A percentile compares a stretch with the other conserved stretches of the same genome.
These are phyloP conservation scores for Adelognathus sp. DNA, from an alignment of 2,888 invertebrate species.

Conservation along the genomic window DNA sequence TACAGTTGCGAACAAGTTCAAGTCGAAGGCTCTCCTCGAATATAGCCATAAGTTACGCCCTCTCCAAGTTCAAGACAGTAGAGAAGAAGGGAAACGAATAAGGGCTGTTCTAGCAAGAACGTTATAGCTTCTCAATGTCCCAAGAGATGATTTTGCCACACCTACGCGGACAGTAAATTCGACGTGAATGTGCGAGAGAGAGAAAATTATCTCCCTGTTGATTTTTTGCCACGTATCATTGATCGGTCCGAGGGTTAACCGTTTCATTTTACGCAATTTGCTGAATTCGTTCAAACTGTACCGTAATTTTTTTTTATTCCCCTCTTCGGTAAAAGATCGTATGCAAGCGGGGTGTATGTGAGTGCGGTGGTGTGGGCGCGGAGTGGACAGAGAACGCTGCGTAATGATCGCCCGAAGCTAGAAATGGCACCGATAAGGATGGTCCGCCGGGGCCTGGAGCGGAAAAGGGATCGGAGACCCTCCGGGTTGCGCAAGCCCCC, in stretches of 20 bases:
- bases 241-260: not conserved
- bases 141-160: not conserved
- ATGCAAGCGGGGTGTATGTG: not conserved
- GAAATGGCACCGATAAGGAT: constrained; percentile 54
- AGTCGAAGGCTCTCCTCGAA: not conserved
- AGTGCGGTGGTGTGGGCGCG: not conserved
- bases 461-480: constrained; percentile 34
- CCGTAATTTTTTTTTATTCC: not conserved
- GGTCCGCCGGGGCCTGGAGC: constrained; percentile 20
- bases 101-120: not conserved
- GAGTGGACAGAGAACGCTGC: constrained; percentile 18
- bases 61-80: not conserved
- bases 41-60: not conserved
- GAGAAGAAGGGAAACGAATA: no score
- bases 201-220: not conserved
- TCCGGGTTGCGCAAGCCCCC: constrained; percentile 8
- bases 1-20: not conserved
- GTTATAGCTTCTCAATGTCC: not conserved
- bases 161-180: not conserved
- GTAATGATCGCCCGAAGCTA: constrained; percentile 55
- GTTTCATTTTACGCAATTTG: not conserved
- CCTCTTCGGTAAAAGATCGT: not conserved
- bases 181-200: not conserved
- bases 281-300: not conserved
- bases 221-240: no score